phyloP scores from a whole-genome alignment of 2,888 invertebrate species.

The Pseudococcus longispinus region DNA sequence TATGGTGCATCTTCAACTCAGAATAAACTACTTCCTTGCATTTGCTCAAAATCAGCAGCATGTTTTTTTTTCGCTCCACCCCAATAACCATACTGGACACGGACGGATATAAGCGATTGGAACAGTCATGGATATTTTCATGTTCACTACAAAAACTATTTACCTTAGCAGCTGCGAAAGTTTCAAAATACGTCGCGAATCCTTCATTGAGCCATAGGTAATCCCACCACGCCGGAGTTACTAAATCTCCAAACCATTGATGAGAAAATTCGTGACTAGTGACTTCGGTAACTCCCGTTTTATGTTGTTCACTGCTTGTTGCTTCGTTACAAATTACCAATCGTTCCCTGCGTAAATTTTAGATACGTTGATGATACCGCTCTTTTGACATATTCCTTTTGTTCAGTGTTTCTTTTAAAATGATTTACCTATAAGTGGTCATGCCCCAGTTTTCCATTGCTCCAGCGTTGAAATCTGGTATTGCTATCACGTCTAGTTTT shows the following conservation, averaged over 20 bases:
- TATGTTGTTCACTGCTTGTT: not conserved
- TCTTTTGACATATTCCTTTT: not conserved
- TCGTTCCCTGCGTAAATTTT: constrained; percentile 47
- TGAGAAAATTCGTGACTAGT: constrained; percentile 92
- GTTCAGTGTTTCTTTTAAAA: not conserved
- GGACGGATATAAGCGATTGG: too few relatives aligned
- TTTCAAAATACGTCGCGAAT: constrained; percentile 58
- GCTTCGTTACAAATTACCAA: constrained; percentile 26
- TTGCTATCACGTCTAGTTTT: constrained; percentile 76
- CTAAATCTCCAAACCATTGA: constrained; percentile 97
- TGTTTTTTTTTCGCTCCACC: too few relatives aligned
- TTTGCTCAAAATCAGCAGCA: too few relatives aligned
- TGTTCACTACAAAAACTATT: not conserved
- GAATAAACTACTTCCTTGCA: too few relatives aligned
- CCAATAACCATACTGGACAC: too few relatives aligned
- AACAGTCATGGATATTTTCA: too few relatives aligned
- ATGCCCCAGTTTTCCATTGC: constrained; percentile 83
- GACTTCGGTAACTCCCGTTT: not conserved
- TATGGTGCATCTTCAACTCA: too few relatives aligned
- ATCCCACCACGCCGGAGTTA: constrained; percentile 67
- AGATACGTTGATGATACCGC: not conserved
- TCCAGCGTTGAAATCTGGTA: constrained; percentile 79
- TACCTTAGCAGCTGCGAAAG: constrained; percentile 17
- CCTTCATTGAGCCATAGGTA: constrained; percentile 58
- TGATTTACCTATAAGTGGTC: constrained; percentile 69